Evolutionary conservation across 2,113 vertebrate genomes (phyloP).

Genomic region (Petrocephalus zakoni): DNA sequence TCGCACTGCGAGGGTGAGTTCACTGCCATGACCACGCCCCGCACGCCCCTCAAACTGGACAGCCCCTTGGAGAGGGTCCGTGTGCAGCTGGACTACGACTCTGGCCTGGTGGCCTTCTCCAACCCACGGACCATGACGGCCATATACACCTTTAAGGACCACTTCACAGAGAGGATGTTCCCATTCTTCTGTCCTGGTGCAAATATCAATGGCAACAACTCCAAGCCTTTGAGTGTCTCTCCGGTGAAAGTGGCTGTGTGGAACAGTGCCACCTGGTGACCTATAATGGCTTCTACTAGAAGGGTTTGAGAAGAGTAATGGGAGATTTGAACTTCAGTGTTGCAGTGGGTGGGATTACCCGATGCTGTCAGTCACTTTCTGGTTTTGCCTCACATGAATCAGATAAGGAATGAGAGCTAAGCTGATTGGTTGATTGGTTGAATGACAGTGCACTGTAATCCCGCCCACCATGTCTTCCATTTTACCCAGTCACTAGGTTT

Average conservation of each 20-base stretch:
- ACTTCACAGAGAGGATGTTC: slow-evolving; percentile 63
- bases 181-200: slow-evolving; percentile 69
- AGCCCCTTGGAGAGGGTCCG: slow-evolving; percentile 50
- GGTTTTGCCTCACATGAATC: neutral
- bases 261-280: slow-evolving; percentile 66
- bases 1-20: slow-evolving; percentile 58
- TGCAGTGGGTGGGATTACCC: neutral
- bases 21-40: slow-evolving; percentile 63
- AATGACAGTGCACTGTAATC: neutral
- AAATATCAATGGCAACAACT: slow-evolving; percentile 66
- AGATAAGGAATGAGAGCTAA: neutral
- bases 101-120: slow-evolving; percentile 60
- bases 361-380: neutral
- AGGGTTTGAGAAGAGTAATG: neutral
- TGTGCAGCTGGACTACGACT: slow-evolving; percentile 61
- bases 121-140: slow-evolving; percentile 51
- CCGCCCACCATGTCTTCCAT: neutral
- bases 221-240: slow-evolving; percentile 60
- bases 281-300: neutral
- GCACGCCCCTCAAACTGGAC: slow-evolving; percentile 40
- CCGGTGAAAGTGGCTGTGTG: slow-evolving; percentile 61
- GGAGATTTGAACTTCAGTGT: neutral
- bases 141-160: slow-evolving; percentile 58
- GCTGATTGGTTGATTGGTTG: neutral
- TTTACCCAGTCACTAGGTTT: neutral